Conservation (phyloP, 1,140 invertebrate species). For the Diabrotica undecimpunctata region DNA sequence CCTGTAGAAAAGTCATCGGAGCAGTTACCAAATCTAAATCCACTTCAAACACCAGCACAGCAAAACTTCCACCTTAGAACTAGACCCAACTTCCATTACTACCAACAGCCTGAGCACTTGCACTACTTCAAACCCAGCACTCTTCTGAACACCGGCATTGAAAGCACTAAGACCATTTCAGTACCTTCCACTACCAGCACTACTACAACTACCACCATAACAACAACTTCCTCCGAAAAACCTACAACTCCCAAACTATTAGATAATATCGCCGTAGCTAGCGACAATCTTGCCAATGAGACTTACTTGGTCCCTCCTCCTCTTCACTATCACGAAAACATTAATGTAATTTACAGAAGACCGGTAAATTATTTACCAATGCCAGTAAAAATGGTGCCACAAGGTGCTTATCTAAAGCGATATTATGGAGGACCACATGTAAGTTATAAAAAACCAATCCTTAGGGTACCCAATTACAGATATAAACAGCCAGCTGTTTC, state of each 20-base stretch:
- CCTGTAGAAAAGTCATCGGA: background rate
- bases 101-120: background rate
- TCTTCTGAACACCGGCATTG: background rate
- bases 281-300: slow-evolving; percentile 5
- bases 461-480: no score
- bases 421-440: no score
- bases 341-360: background rate
- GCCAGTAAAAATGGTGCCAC: no score
- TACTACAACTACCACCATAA: slow-evolving; percentile 17
- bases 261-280: slow-evolving; percentile 9
- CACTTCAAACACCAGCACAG: slow-evolving; percentile 6
- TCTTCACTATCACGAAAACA: background rate
- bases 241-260: slow-evolving; percentile 1
- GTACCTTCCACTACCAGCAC: slow-evolving; percentile 12
- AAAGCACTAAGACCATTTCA: background rate
- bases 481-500: no score
- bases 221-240: slow-evolving; percentile 17
- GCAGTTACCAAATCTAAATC: slow-evolving; percentile 8
- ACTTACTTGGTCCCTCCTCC: slow-evolving; percentile 7
- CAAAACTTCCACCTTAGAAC: slow-evolving; percentile 8
- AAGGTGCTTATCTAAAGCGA: no score
- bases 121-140: slow-evolving; percentile 15
- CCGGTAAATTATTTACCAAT: background rate
- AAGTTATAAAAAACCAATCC: no score
- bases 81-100: background rate